Evolutionary conservation across 1,140 invertebrate genomes (phyloP), one percentile per base, ranked within the genome.

Genomic region (Brachystomella parvula): DNA sequence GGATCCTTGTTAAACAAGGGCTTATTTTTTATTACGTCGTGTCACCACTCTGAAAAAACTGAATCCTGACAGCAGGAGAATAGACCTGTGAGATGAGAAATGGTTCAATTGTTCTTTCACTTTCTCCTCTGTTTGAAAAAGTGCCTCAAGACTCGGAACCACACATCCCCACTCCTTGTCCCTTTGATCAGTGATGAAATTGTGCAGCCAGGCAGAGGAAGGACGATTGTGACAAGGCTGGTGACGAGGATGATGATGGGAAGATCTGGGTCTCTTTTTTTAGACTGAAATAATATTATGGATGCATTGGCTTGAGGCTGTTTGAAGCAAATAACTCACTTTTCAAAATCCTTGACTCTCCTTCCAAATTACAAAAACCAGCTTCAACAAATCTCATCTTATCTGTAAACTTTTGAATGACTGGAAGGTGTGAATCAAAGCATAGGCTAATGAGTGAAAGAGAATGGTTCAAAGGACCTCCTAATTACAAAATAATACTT

Each of bases 101-200:
- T 53, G 49, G 12, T 15, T 24, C 39, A 12, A 9, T 44, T 44
- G 39, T 44, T 12, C n/a, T 44, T n/a, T 9, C 39, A 12, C n/a
- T 44, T n/a, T 44, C 39, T n/a, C n/a, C n/a, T 9, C n/a, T n/a
- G 9, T 44, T 44, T n/a, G n/a, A 9, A 9, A n/a, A 12, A 12
- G 9, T 44, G 49, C 49, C 49, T 24, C 49, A 24, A 53, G 49
- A 53, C 49, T 44, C 9, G 24, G 15, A 53, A 53, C 49, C 49
- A 53, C 49, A 53, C 6, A 44, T 30, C 47, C n/a, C n/a, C n/a
- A n/a, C n/a, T n/a, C 15, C 39, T 44, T 26, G 49, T 26, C n/a
- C 62, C 71, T 72, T 72, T 72, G 71, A 72, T 72, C 71, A 67
- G 60, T 69, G 65, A 72, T 72, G 71, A 72, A 64, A 72, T 67